These are phyloP conservation scores for Cyanoramphus novaezelandiae DNA, from an alignment of 2,113 vertebrate species.

Conservation along the genomic window DNA sequence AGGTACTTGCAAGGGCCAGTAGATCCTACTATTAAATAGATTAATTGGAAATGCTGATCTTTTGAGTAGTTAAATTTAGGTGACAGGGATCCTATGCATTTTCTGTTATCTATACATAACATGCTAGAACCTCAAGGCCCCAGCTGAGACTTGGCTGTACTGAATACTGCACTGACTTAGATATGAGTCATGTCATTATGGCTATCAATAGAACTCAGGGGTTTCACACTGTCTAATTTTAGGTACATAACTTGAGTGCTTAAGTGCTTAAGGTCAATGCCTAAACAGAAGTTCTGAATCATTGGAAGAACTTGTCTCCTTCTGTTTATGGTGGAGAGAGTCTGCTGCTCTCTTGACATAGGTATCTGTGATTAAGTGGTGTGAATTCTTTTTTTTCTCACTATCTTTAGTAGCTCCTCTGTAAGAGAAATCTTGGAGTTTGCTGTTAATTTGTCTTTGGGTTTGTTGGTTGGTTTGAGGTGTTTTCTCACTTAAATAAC, in stretches of 20 bases:
- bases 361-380: neutral
- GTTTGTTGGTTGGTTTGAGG: neutral
- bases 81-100: neutral
- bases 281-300: neutral
- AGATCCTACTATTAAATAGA: neutral
- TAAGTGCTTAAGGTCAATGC: neutral
- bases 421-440: neutral
- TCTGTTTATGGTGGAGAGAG: neutral
- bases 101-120: neutral
- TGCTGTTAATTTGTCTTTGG: neutral
- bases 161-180: neutral
- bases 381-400: rapidly evolving
- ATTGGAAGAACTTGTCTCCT: neutral
- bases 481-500: neutral
- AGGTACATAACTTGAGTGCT: neutral
- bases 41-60: neutral
- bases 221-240: neutral
- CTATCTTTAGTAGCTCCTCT: neutral
- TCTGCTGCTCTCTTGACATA: neutral
- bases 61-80: neutral
- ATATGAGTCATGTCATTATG: neutral
- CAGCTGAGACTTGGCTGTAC: neutral
- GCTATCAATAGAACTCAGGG: neutral
- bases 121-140: neutral
- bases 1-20: neutral